Evolutionary conservation across 2,888 invertebrate genomes (phyloP).

Genomic region (Eupithecia tripunctaria): DNA sequence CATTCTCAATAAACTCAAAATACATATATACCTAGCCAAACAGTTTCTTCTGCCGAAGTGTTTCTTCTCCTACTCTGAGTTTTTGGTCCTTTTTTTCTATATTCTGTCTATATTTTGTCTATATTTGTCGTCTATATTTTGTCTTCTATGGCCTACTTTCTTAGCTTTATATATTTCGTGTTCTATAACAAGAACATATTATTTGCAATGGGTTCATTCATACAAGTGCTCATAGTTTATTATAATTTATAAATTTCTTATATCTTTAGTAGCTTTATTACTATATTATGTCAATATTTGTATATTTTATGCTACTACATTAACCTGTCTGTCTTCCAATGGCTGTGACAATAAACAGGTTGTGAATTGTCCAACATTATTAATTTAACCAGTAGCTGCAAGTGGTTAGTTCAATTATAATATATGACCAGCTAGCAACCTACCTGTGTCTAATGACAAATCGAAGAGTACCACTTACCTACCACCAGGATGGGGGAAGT

Average conservation of each 20-base stretch:
- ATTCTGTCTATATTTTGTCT: no score
- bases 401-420: not conserved
- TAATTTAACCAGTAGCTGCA: not conserved
- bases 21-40: no score
- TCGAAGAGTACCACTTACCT: slow-evolving; percentile 30
- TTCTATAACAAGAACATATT: not conserved
- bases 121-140: no score
- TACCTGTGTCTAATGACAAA: slow-evolving; percentile 28
- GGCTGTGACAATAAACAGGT: not conserved
- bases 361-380: no score
- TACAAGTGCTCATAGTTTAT: not conserved
- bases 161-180: not conserved
- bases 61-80: not conserved
- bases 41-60: not conserved
- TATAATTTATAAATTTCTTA: not conserved
- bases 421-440: slow-evolving; percentile 8
- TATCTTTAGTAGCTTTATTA: not conserved
- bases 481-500: slow-evolving; percentile 34
- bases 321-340: not conserved
- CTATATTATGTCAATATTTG: not conserved
- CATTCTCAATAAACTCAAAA: not conserved
- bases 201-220: not conserved
- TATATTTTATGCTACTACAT: not conserved
- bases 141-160: not conserved
- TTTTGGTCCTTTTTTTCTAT: not conserved